Conservation (phyloP, 2,113 vertebrate genomes). For the Steatornis caripensis region DNA sequence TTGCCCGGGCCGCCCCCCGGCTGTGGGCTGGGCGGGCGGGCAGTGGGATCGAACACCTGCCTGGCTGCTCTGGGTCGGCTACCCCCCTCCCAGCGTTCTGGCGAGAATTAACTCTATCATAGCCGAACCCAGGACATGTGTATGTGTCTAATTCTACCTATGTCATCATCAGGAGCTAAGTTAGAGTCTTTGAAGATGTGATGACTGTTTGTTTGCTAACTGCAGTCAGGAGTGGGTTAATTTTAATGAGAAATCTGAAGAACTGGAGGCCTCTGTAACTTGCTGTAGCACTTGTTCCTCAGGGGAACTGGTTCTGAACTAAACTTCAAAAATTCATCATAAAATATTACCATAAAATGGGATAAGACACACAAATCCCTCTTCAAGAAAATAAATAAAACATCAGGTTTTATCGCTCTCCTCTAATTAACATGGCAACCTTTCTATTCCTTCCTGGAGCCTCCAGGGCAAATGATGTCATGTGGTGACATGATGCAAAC, state of each 20-base stretch:
- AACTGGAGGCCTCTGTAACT: not conserved
- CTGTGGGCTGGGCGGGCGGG: no score
- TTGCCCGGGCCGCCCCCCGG: no score
- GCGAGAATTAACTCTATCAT: no score
- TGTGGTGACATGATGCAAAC: constrained; percentile 14
- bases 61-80: no score
- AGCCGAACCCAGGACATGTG: no score
- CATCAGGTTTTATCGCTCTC: constrained; percentile 37
- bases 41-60: no score
- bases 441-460: constrained; percentile 15
- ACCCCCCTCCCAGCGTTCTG: no score
- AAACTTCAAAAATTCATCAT: constrained; percentile 26
- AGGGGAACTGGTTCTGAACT: not conserved
- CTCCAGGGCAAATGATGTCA: constrained; percentile 37
- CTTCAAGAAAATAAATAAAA: constrained; percentile 63
- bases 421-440: constrained; percentile 46
- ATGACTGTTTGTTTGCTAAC: not conserved
- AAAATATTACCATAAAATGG: constrained; percentile 47
- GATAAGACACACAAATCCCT: constrained; percentile 45
- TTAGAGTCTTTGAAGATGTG: not conserved
- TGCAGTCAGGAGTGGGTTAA: not conserved
- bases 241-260: not conserved
- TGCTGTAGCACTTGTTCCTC: not conserved
- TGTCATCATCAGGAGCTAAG: not conserved
- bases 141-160: not conserved